Percentiles rank a stretch among this genome's conserved stretches.
phyloP scores from a whole-genome alignment of 2,797 vertebrate genomes.

The Glyptemys insculpta region DNA sequence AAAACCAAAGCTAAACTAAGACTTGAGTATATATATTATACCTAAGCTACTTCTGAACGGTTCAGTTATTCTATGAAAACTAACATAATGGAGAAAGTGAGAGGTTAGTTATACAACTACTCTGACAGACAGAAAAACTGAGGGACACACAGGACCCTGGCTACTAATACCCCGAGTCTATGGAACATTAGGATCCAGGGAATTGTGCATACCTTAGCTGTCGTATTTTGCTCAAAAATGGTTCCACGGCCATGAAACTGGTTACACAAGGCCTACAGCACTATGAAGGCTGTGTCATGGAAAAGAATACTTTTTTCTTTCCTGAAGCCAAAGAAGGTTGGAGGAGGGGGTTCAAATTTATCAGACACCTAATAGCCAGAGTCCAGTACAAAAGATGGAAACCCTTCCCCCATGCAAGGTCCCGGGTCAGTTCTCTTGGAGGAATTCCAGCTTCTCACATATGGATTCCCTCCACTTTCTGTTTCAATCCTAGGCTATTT shows the following conservation, averaged over 20 bases:
- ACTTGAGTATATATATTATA: too few relatives aligned
- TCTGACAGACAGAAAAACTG: too few relatives aligned
- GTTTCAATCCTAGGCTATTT: background rate
- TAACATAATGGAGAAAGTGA: too few relatives aligned
- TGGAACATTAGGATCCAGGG: too few relatives aligned
- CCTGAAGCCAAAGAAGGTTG: background rate
- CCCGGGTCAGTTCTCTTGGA: background rate
- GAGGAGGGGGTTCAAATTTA: background rate
- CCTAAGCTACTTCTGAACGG: too few relatives aligned
- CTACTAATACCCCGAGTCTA: too few relatives aligned
- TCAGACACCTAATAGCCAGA: background rate
- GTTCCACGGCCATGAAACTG: background rate
- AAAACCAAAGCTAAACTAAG: too few relatives aligned
- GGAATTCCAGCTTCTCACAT: background rate
- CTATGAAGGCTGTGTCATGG: background rate
- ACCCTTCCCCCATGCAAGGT: background rate
- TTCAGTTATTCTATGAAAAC: too few relatives aligned
- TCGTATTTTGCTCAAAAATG: too few relatives aligned
- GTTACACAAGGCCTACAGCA: background rate
- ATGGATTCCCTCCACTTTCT: background rate
- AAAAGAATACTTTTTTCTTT: background rate
- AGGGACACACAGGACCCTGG: too few relatives aligned
- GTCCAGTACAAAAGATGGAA: background rate
- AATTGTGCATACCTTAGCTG: too few relatives aligned
- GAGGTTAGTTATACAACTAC: too few relatives aligned